Conservation (phyloP, 2,888 invertebrate species). For the Caenorhabditis sulstoni region DNA sequence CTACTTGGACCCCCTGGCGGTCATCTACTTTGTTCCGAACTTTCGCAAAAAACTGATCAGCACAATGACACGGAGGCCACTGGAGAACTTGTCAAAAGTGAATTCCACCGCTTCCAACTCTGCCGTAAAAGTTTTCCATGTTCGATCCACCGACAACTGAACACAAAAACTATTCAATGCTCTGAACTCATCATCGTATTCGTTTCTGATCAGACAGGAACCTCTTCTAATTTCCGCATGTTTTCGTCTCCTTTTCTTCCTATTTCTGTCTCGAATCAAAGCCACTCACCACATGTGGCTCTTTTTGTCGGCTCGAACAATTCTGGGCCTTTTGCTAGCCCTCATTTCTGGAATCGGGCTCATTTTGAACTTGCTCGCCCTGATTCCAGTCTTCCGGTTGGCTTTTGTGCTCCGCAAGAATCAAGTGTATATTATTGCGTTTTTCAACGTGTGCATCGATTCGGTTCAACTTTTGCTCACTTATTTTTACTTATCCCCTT, state of each 20-base stretch:
- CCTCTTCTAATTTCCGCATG: too few species aligned
- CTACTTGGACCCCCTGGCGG: constrained; percentile 22
- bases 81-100: too few species aligned
- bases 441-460: constrained; percentile 7
- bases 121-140: too few species aligned
- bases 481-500: background rate
- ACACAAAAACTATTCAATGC: too few species aligned
- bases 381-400: constrained; percentile 5
- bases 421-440: constrained; percentile 4
- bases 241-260: too few species aligned
- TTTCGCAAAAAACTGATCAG: constrained; percentile 4
- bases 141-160: too few species aligned
- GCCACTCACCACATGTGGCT: too few species aligned
- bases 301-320: background rate
- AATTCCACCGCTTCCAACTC: too few species aligned
- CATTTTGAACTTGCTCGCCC: constrained; percentile 2
- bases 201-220: too few species aligned
- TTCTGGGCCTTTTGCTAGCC: background rate
- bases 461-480: background rate
- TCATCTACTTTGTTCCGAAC: constrained; percentile 15
- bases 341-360: background rate
- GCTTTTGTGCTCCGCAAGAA: constrained; percentile 4
- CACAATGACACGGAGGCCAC: too few species aligned
- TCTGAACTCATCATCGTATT: too few species aligned
- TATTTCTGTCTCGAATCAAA: too few species aligned